Percentiles rank a stretch among this genome's conserved stretches.
Evolutionary conservation across 2,797 vertebrate genomes (phyloP).

Genomic region (Brachymystax lenok): DNA sequence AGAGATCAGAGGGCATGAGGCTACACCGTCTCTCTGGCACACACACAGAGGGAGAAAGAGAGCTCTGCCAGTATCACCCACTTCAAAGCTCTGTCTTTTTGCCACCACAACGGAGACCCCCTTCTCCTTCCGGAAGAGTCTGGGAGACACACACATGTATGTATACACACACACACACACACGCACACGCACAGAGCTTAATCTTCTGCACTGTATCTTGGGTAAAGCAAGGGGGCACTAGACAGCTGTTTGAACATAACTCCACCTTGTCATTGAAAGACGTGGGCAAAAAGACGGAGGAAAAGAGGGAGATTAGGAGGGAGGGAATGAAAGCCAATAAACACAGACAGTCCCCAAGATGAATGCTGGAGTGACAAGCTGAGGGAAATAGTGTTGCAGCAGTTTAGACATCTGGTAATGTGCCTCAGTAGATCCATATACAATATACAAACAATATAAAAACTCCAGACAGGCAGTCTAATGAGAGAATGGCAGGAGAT

Average conservation of each 20-base stretch:
- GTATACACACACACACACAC: not conserved
- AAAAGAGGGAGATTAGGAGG: not conserved
- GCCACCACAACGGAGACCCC: slow-evolving; percentile 26
- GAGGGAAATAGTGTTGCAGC: not conserved
- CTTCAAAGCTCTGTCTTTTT: slow-evolving; percentile 59
- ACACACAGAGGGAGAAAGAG: not conserved
- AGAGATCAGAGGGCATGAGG: slow-evolving; percentile 42
- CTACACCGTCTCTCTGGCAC: slow-evolving; percentile 36
- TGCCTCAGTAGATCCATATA: slow-evolving; percentile 7
- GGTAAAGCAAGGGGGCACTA: slow-evolving; percentile 25
- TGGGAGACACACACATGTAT: not conserved
- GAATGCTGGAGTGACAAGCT: not conserved
- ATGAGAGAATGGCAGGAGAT: no score
- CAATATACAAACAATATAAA: slow-evolving; percentile 8
- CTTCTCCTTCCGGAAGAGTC: slow-evolving; percentile 11
- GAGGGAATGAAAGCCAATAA: not conserved
- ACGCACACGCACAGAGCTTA: not conserved
- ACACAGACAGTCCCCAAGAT: slow-evolving; percentile 6
- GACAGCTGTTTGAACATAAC: slow-evolving; percentile 13
- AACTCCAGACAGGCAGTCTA: not conserved
- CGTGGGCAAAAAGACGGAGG: not conserved
- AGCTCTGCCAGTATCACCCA: slow-evolving; percentile 48
- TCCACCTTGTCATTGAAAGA: not conserved
- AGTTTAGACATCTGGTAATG: not conserved
- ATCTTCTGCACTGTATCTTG: not conserved